Evolutionary conservation across 1,140 invertebrate species (phyloP), one percentile per base, ranked within the genome.

Genomic region (Conus betulinus): DNA sequence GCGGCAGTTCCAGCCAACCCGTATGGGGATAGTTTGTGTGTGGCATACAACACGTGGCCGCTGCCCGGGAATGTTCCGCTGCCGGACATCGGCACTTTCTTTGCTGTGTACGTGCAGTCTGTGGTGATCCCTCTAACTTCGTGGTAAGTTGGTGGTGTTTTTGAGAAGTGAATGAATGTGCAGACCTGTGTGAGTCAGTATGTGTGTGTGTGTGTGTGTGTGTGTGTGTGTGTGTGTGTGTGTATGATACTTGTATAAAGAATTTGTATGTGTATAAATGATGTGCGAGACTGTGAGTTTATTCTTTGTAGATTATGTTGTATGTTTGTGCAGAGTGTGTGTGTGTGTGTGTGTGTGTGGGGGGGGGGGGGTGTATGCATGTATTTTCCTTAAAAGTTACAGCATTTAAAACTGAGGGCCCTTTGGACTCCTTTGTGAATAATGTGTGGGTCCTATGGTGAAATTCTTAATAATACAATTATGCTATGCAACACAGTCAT

Each of bases 51-150:
- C 52, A 57, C 71, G 51, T 55, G 71, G 71, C 85, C 85, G 3
- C 39, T 87, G n/a, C 91, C 91, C 63, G 55, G 20, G 27, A 52
- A 74, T 7, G 39, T 87, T 13, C 20, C 52, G 27, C 82, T 90
- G 60, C 90, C 91, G n/a, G 23, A 84, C 2, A 82, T 76, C 23
- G 89, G 87, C 27, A 71, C 88, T 52, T 90, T 90, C 84, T 81
- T 84, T 39, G 88, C 87, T 86, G 85, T 90, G 25, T 90, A 90
- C 85, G 84, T 92, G 3, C 60, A 84, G 51, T 87, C 74, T 25
- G 79, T 92, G 17, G 88, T 88, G 84, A 92, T 74, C 91, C 91
- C 3, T 87, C 88, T n/a, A 92, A 92, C 83, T 92, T 92, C 91
- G 88, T 90, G 83, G 91, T 92, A 86, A 89, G 91, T 90, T 4